Base-by-base conservation (phyloP, 2,888 invertebrate species). In the Allophyes oxyacanthae region DNA sequence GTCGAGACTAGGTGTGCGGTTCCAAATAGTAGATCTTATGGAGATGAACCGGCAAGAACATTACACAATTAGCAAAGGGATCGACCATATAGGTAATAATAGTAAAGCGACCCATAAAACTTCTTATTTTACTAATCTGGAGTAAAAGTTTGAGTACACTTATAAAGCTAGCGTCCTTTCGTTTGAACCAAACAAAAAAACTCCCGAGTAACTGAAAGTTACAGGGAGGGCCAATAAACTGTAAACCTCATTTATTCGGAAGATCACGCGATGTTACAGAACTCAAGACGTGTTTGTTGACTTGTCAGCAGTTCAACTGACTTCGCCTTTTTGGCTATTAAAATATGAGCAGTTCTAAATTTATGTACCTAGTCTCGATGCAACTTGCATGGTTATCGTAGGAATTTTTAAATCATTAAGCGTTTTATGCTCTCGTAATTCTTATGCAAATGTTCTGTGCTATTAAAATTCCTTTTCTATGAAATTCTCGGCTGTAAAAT, bases 231-330 rank as follows among this genome's bases (percentile, higher is more conserved):
- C 83, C 79, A 83, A 87, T 88, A 89, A 86, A 85, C 85, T 77
- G 82, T 77, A 72, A 70, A 77, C 74, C 77, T 77, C 75, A 75
- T 77, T 85, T 87, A 87, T 89, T 87, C 80, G 76, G 85, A 67
- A 87, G 83, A 88, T 85, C 92, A 92, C 92, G 92, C 91, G 89
- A 92, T 88, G 84, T 79, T 81, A 73, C 75, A 75, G 57, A 67
- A 71, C 72, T 53, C 72, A 55, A 4, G 74, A 74, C 78, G 71
- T 81, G 82, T 81, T 82, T 81, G 77, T 77, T 68, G 72, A 77
- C 72, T 72, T 77, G 79, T 28, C 28, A 28, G 28, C 28, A 28
- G 28, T 78, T 78, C 71, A 54, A 58, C 30, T 42, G 15, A 38
- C 37, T 54, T 41, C 11, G 26, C 40, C 34, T 30, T 48, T 65